Evolutionary conservation across 2,113 vertebrate species (phyloP), one percentile per base, ranked within the genome.

Genomic region (Cyprinodon brontotheroides): DNA sequence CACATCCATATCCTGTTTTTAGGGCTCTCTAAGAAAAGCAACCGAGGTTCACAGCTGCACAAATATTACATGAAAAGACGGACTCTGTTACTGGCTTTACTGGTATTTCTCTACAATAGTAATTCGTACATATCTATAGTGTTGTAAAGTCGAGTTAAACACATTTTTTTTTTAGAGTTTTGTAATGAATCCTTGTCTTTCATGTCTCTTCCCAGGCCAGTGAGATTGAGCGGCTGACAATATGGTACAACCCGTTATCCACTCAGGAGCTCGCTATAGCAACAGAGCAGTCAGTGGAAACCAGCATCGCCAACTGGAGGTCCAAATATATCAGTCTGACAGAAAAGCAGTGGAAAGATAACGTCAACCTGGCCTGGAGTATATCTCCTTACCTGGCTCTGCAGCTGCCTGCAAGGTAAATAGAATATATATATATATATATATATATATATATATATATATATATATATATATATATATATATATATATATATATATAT

Each of bases 61-160:
- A 99, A 98, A 81, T 99, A 99, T 90, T 99, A 98, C 89, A 99
- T 99, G 97, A 99, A 98, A 74, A 95, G 97, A 45, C 94, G 97
- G 68, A 98, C 97, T 0, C 92, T 99, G 15, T 88, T 99, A 61
- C 91, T 98, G 3, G 97, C 98, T 0, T 83, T 99, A 79, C 87
- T 99, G 95, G 98, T 99, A 91, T 65, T 73, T 61, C 64, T 9
- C 29, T 38, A 29, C 29, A 29, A 29, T 29, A 29, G 29, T 29
- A 29, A 29, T 29, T 29, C 29, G 29, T 29, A 29, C 29, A 29
- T 29, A 29, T 29, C 29, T 29, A n/a, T 36, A 5, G 65, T 38
- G 59, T 20, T 37, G 60, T 14, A 36, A 4, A 73, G 62, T 20
- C 22, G 17, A 38, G 3, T 11, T 29, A 4, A 22, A 4, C 11